Percentiles rank a stretch among this genome's conserved stretches.
These are phyloP conservation scores for Macrophya annulata DNA, from an alignment of 2,888 invertebrate genomes.

Conservation along the genomic window DNA sequence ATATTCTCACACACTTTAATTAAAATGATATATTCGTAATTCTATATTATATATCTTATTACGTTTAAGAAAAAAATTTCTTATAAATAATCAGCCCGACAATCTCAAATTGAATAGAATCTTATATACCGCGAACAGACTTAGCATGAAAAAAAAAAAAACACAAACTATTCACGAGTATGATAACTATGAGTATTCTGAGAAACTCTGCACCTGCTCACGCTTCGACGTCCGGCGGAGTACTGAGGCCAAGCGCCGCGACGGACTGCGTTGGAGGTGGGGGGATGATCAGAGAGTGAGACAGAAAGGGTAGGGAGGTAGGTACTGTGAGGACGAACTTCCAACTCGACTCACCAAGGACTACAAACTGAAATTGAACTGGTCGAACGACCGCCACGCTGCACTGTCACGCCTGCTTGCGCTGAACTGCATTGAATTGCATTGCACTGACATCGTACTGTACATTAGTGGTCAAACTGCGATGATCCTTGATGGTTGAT, in stretches of 20 bases:
- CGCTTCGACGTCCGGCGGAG: constrained; percentile 70
- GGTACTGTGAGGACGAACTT: constrained; percentile 33
- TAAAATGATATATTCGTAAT: too few relatives aligned
- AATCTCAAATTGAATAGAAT: background rate
- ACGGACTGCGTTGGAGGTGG: constrained; percentile 29
- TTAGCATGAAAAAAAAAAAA: background rate
- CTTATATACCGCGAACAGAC: background rate
- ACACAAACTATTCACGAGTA: constrained; percentile 8
- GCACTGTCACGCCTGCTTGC: constrained; percentile 48
- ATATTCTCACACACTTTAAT: too few relatives aligned
- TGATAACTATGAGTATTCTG: background rate
- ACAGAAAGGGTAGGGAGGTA: constrained; percentile 6
- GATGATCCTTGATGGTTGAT: constrained; percentile 18
- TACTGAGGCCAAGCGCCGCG: constrained; percentile 66
- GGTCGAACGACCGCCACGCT: constrained; percentile 42
- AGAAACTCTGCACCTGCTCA: constrained; percentile 61
- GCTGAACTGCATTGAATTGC: background rate
- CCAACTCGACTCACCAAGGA: constrained; percentile 24
- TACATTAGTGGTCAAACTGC: background rate
- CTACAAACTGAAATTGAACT: constrained; percentile 54
- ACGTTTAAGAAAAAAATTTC: background rate
- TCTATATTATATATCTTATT: background rate
- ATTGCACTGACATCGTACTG: background rate
- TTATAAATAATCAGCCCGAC: too few relatives aligned
- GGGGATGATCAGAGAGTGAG: constrained; percentile 33